Evolutionary conservation across 2,113 vertebrate species (phyloP).

Genomic region (Uropsilus gracilis): DNA sequence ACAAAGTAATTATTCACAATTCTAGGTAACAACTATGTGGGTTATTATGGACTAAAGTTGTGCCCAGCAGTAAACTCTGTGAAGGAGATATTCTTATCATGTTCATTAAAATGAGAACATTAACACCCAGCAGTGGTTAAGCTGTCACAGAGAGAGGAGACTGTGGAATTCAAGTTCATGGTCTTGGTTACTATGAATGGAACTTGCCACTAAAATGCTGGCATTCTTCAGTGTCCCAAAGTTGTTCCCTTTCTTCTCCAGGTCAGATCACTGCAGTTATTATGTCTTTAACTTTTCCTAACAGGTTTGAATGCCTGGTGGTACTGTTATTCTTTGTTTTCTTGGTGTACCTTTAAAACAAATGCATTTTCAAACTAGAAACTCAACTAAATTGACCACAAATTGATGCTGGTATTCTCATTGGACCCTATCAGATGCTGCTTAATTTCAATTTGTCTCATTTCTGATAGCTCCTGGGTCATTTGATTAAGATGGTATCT

Average conservation of each 20-base stretch:
- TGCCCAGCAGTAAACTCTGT: slow-evolving; percentile 5
- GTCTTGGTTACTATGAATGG: background rate
- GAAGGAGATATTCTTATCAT: slow-evolving; percentile 46
- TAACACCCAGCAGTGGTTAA: background rate
- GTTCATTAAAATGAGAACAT: slow-evolving; percentile 21
- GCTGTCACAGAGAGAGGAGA: slow-evolving; percentile 26
- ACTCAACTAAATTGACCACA: background rate
- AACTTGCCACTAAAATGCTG: slow-evolving; percentile 6
- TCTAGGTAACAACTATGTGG: background rate
- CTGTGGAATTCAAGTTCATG: background rate
- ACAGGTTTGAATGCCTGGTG: background rate
- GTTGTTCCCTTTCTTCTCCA: slow-evolving; percentile 5
- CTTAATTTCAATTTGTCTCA: background rate
- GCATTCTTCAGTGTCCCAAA: background rate
- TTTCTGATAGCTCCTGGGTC: background rate
- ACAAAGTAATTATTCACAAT: slow-evolving; percentile 22
- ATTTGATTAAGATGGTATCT: background rate
- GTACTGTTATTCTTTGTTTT: background rate
- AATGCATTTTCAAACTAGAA: background rate
- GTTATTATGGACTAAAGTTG: slow-evolving; percentile 24
- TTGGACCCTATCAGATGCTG: background rate
- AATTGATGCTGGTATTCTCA: background rate
- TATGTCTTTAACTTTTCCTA: background rate
- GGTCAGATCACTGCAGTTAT: background rate
- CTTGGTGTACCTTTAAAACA: background rate